These are phyloP conservation scores for Baryphthengus martii DNA, from an alignment of 2,113 vertebrate genomes.

Conservation along the genomic window DNA sequence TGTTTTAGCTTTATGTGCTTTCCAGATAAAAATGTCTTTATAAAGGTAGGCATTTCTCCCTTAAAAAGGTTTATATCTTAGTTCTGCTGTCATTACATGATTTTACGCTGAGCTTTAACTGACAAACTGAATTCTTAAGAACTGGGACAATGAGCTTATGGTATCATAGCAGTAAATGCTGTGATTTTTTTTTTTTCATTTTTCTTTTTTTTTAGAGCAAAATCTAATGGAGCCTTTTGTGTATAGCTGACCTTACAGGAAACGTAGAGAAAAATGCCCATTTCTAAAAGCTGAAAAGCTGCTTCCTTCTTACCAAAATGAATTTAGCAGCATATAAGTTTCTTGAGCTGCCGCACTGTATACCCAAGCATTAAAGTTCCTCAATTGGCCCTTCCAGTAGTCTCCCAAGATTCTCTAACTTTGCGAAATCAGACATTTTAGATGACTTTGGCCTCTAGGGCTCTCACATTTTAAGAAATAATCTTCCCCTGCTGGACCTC, in stretches of 20 bases:
- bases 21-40: background rate
- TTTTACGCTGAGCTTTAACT: background rate
- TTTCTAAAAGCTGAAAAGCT: constrained; percentile 30
- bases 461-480: constrained; percentile 49
- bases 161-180: constrained; percentile 16
- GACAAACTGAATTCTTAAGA: background rate
- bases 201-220: background rate
- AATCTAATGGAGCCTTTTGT: constrained; percentile 34
- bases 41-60: background rate
- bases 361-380: background rate
- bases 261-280: background rate
- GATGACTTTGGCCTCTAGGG: constrained; percentile 41
- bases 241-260: constrained; percentile 20
- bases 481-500: constrained; percentile 55
- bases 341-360: background rate
- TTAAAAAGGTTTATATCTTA: background rate
- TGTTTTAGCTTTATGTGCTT: background rate
- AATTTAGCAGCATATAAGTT: background rate
- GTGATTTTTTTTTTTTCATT: background rate
- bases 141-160: background rate
- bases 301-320: background rate
- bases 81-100: background rate
- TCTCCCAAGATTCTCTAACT: constrained; percentile 9
- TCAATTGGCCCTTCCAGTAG: background rate
- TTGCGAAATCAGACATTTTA: constrained; percentile 46